Evolutionary conservation across 30 jellyfish, hydroid and myxozoan genomes (phyloP).

Genomic region (Aurelia aurita): DNA sequence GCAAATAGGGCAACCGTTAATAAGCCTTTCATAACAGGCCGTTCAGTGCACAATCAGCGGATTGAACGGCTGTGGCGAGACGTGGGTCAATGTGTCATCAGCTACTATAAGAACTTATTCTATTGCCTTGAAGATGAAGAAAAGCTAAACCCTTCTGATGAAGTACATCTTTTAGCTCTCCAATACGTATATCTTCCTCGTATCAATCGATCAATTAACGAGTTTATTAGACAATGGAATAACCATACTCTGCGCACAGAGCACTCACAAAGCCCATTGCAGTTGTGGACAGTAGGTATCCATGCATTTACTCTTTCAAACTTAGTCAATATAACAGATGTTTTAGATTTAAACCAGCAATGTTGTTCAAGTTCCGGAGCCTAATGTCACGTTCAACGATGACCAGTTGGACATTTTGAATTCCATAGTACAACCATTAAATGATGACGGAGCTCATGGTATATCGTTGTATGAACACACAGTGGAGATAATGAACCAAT

Average conservation of each 20-base stretch:
- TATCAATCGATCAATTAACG: no score
- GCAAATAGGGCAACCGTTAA: slow-evolving; percentile 5
- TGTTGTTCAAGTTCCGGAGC: no score
- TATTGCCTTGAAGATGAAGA: slow-evolving; percentile 32
- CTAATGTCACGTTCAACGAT: no score
- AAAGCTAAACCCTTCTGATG: slow-evolving; percentile 20
- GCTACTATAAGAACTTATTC: slow-evolving; percentile 6
- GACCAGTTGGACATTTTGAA: no score
- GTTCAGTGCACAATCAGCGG: no score
- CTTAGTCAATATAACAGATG: background rate
- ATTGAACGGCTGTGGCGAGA: background rate
- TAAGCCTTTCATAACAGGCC: no score
- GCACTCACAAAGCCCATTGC: slow-evolving; percentile 19
- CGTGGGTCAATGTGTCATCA: slow-evolving; percentile 4
- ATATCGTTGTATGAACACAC: no score
- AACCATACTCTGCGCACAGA: background rate
- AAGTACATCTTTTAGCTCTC: slow-evolving; percentile 30
- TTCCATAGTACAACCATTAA: no score
- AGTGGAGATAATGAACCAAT: no score
- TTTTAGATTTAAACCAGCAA: no score
- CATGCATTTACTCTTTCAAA: background rate
- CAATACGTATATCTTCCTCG: background rate
- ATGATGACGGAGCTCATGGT: no score
- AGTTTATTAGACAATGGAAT: no score
- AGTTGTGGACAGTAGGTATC: slow-evolving; percentile 41